Percentiles rank a stretch among this genome's conserved stretches.
Conservation (phyloP, 2,888 invertebrate genomes). For the Athalia circularis region DNA sequence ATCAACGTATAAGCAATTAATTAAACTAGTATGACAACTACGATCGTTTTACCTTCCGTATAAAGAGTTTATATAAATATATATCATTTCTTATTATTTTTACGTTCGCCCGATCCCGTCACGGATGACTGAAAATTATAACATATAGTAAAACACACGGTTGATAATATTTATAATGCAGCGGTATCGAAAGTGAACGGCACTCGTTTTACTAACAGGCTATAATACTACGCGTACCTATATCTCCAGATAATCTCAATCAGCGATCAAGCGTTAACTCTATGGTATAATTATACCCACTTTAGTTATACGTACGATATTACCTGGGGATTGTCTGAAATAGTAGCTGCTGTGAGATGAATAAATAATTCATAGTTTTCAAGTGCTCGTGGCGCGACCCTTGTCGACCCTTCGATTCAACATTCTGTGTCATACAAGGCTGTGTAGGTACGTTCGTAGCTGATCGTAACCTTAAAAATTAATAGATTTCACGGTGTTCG, state of each 20-base stretch:
- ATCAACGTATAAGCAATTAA: too few relatives aligned
- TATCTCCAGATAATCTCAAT: slow-evolving; percentile 54
- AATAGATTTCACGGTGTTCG: too few relatives aligned
- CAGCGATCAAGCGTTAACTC: slow-evolving; percentile 61
- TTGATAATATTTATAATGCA: too few relatives aligned
- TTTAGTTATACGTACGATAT: neutral
- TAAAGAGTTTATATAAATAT: neutral
- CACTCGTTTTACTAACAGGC: slow-evolving; percentile 2
- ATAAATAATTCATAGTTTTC: slow-evolving; percentile 23
- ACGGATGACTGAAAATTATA: neutral
- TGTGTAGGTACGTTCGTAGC: neutral
- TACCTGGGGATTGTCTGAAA: neutral
- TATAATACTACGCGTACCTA: slow-evolving; percentile 26
- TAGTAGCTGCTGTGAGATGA: neutral
- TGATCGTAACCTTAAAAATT: neutral
- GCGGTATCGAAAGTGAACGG: slow-evolving; percentile 40
- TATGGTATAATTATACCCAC: slow-evolving; percentile 56
- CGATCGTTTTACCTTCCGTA: too few relatives aligned
- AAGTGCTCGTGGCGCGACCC: neutral
- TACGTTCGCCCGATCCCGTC: neutral
- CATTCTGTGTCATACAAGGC: neutral
- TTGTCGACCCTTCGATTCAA: slow-evolving; percentile 30
- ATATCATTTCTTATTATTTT: neutral
- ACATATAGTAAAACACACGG: neutral
- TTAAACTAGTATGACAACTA: too few relatives aligned